These are phyloP conservation scores for Acanthacorydalis orientalis DNA, from an alignment of 2,888 invertebrate genomes.

Conservation along the genomic window DNA sequence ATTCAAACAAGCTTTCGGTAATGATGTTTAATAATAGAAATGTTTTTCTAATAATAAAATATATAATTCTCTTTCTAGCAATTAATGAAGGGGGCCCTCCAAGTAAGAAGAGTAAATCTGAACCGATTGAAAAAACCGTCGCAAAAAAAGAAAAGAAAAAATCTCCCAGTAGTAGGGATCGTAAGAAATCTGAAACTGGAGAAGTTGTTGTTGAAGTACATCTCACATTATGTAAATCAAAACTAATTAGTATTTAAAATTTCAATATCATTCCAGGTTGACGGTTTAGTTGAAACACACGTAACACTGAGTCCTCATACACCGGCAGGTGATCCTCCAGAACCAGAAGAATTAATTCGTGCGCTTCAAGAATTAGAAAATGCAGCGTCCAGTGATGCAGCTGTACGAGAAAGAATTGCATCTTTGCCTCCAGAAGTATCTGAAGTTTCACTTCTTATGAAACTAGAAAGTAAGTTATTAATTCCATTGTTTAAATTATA, in stretches of 20 bases:
- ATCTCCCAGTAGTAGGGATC: conserved; percentile 20
- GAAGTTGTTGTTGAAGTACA: conserved; percentile 26
- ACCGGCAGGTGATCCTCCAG: conserved; percentile 73
- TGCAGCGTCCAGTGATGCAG: conserved; percentile 89
- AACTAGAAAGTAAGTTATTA: conserved; percentile 52
- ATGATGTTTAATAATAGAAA: conserved; percentile 9
- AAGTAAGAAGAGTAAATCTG: conserved; percentile 27
- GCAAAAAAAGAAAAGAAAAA: conserved; percentile 17
- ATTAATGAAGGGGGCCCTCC: conserved; percentile 29
- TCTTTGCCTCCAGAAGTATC: conserved; percentile 89
- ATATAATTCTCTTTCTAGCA: background rate
- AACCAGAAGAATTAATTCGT: conserved; percentile 84
- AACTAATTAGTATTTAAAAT: background rate
- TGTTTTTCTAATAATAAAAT: background rate
- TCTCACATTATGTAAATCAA: background rate
- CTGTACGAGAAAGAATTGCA: conserved; percentile 81
- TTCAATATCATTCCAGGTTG: conserved; percentile 27
- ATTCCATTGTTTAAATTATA: too few species aligned
- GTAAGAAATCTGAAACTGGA: conserved; percentile 34
- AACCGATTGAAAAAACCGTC: conserved; percentile 16
- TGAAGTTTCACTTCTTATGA: conserved; percentile 70
- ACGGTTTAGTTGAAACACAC: conserved; percentile 60
- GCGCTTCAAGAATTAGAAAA: conserved; percentile 74
- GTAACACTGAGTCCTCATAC: conserved; percentile 63
- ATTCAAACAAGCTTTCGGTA: conserved; percentile 47